These are phyloP conservation scores for Rhineura floridana DNA, from an alignment of 2,113 vertebrate genomes.

Conservation along the genomic window DNA sequence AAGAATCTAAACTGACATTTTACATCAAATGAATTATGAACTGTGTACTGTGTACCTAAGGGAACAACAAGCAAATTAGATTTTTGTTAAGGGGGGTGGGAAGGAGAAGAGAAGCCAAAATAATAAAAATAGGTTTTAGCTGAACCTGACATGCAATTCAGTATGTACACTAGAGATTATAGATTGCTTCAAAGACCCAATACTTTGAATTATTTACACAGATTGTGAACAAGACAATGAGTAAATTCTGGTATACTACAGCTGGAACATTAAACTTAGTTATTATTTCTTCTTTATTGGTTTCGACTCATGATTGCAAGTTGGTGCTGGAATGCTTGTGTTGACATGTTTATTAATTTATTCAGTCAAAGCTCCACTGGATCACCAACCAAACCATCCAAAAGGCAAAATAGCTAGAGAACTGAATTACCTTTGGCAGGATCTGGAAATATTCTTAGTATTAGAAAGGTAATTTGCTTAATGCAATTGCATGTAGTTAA, in stretches of 20 bases:
- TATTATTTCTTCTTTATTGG: constrained; percentile 39
- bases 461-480: neutral
- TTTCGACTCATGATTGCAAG: constrained; percentile 23
- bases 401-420: neutral
- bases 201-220: constrained; percentile 40
- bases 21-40: constrained; percentile 85
- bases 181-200: constrained; percentile 27
- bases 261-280: constrained; percentile 13
- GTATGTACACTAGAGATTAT: constrained; percentile 22
- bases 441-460: neutral
- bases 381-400: neutral
- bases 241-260: constrained; percentile 28
- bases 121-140: constrained; percentile 66
- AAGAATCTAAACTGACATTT: constrained; percentile 80
- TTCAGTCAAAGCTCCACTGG: neutral
- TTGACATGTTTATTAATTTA: neutral
- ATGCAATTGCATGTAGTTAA: neutral
- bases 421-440: neutral
- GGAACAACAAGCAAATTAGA: constrained; percentile 82
- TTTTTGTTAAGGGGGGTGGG: constrained; percentile 63
- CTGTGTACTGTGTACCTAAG: constrained; percentile 78
- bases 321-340: neutral
- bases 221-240: constrained; percentile 25
- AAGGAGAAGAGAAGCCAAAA: constrained; percentile 31
- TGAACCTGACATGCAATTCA: constrained; percentile 43